phyloP scores from a whole-genome alignment of 2,113 vertebrate genomes.

The Enhydra lutris region DNA sequence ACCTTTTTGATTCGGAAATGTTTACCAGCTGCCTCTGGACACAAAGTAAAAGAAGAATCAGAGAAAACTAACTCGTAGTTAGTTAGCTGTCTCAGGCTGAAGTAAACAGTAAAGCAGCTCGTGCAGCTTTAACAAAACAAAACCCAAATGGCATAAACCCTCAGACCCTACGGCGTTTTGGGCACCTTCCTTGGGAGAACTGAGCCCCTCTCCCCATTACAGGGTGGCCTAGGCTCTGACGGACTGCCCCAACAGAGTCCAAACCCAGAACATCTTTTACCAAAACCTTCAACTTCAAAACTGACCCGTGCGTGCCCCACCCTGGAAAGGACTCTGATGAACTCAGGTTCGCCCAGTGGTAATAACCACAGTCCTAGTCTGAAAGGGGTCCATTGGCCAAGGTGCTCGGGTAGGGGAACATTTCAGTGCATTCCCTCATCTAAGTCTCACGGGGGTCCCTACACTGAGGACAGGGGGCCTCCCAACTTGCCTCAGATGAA shows the following conservation, averaged over 20 bases:
- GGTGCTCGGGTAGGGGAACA: not conserved
- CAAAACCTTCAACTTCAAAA: not conserved
- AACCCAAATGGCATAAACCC: not conserved
- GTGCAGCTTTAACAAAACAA: not conserved
- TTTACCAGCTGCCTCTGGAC: not conserved
- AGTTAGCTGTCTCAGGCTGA: not conserved
- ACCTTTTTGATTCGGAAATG: not conserved
- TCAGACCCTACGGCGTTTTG: not conserved
- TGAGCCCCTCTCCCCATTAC: not conserved
- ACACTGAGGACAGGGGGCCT: not conserved
- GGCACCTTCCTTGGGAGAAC: not conserved
- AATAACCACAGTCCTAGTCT: no score
- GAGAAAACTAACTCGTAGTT: not conserved
- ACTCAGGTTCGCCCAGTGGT: not conserved
- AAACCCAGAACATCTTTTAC: not conserved
- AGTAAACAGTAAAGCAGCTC: not conserved
- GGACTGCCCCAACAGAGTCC: not conserved
- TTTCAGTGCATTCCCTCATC: not conserved
- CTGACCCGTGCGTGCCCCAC: not conserved
- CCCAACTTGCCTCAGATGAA: not conserved
- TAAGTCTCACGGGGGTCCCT: not conserved
- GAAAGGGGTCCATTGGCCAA: accelerated
- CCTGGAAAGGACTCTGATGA: not conserved
- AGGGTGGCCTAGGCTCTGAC: not conserved
- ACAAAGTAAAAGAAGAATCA: not conserved